Evolutionary conservation across 1,140 invertebrate species (phyloP).

Genomic region (Euura lappo): DNA sequence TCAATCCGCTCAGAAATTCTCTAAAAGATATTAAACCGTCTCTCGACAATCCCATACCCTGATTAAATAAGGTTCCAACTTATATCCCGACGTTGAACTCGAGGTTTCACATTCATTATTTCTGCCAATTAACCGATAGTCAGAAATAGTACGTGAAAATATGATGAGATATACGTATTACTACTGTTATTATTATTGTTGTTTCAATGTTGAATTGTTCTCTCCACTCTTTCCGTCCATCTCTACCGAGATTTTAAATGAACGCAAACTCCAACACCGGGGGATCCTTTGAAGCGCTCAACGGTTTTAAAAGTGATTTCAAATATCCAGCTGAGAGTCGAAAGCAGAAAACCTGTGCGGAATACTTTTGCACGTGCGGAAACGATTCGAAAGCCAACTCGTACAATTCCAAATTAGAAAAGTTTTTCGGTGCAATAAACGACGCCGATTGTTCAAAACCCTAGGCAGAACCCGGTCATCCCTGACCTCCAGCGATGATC

Average conservation of each 20-base stretch:
- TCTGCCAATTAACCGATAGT: not conserved
- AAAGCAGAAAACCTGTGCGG: not conserved
- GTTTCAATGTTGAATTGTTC: not conserved
- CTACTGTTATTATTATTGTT: not conserved
- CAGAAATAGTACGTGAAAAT: no score
- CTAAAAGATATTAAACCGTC: not conserved
- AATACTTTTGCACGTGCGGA: conserved; percentile 5
- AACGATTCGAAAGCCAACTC: not conserved
- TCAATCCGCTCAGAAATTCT: not conserved
- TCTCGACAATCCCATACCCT: not conserved
- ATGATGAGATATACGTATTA: no score
- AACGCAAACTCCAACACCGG: not conserved
- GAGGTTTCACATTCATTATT: not conserved
- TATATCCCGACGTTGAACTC: not conserved
- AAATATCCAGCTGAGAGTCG: not conserved
- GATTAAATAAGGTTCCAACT: not conserved
- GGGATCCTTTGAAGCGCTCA: not conserved
- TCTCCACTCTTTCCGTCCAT: not conserved
- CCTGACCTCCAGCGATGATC: not conserved
- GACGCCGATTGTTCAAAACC: conserved; percentile 1
- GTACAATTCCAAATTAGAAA: not conserved
- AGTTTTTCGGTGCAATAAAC: conserved; percentile 2
- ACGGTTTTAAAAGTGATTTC: conserved; percentile 1
- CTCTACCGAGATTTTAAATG: not conserved
- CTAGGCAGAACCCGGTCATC: not conserved